phyloP scores from a whole-genome alignment of 92 coral and sea anemone species.

The Epizoanthus scotinus region DNA sequence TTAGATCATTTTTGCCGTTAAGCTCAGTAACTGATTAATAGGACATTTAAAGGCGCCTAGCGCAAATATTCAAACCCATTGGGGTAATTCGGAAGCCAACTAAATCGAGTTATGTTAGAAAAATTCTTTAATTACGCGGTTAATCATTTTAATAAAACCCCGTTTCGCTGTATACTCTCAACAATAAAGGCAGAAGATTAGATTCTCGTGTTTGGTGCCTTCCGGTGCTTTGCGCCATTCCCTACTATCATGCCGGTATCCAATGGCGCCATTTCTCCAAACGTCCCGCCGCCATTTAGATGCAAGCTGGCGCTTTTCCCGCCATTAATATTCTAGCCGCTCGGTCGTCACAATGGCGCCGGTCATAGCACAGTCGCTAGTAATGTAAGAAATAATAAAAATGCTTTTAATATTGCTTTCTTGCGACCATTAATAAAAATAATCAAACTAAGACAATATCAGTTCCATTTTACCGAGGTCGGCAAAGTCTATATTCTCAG shows the following conservation, averaged over 20 bases:
- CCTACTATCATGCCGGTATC: constrained; percentile 40
- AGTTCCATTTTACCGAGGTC: background rate
- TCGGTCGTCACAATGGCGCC: constrained; percentile 19
- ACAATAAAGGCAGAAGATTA: constrained; percentile 37
- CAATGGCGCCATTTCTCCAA: constrained; percentile 25
- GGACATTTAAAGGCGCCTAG: constrained; percentile 37
- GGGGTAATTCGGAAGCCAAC: constrained; percentile 12
- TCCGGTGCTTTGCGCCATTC: constrained; percentile 39
- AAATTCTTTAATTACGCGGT: constrained; percentile 29
- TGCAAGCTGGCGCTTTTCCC: constrained; percentile 41
- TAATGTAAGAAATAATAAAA: background rate
- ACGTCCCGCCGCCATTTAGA: constrained; percentile 44
- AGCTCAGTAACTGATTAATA: constrained; percentile 34
- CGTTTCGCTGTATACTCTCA: constrained; percentile 20
- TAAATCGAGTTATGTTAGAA: constrained; percentile 31
- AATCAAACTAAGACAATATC: background rate
- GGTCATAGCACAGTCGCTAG: background rate
- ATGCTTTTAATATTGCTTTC: background rate
- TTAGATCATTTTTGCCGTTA: constrained; percentile 44
- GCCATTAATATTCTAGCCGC: constrained; percentile 23
- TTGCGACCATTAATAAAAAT: background rate
- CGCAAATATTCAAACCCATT: constrained; percentile 26
- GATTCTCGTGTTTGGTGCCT: constrained; percentile 29
- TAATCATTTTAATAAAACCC: constrained; percentile 35
- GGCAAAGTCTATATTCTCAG: background rate